These are phyloP conservation scores for Sprattus sprattus DNA, from an alignment of 2,113 vertebrate species.

Conservation along the genomic window DNA sequence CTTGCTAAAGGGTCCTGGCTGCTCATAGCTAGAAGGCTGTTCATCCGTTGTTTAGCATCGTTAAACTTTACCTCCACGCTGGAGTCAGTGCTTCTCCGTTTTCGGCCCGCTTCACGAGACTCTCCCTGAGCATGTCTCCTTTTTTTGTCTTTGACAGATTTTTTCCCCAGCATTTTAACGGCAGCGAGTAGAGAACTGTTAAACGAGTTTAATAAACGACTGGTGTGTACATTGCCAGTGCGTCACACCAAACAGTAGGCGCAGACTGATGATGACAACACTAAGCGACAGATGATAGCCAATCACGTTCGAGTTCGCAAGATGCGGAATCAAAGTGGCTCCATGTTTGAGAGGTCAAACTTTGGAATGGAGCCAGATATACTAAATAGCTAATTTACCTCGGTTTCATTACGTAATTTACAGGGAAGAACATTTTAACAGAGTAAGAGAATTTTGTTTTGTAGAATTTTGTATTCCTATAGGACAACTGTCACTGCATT, in stretches of 20 bases:
- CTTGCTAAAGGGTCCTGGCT: background rate
- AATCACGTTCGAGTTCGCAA: background rate
- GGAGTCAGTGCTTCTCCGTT: slow-evolving; percentile 55
- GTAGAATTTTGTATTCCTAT: too few species aligned
- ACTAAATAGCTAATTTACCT: too few species aligned
- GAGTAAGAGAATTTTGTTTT: too few species aligned
- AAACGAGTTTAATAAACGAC: background rate
- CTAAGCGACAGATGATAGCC: background rate
- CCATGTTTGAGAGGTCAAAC: background rate
- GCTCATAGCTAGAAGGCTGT: background rate
- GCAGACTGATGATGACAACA: background rate
- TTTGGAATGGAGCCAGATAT: background rate
- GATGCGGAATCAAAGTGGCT: background rate
- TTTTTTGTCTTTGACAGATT: slow-evolving; percentile 67
- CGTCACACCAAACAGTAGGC: background rate
- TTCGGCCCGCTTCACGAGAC: slow-evolving; percentile 49
- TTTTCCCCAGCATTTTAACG: slow-evolving; percentile 66
- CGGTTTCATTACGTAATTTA: background rate
- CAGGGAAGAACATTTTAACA: too few species aligned
- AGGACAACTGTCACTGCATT: too few species aligned
- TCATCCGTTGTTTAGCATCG: background rate
- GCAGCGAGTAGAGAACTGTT: background rate
- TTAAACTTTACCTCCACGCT: slow-evolving; percentile 52
- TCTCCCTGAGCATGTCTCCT: slow-evolving; percentile 61
- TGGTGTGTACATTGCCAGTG: background rate